These are phyloP conservation scores for Zosterops borbonicus DNA, from an alignment of 2,113 vertebrate genomes.

Conservation along the genomic window DNA sequence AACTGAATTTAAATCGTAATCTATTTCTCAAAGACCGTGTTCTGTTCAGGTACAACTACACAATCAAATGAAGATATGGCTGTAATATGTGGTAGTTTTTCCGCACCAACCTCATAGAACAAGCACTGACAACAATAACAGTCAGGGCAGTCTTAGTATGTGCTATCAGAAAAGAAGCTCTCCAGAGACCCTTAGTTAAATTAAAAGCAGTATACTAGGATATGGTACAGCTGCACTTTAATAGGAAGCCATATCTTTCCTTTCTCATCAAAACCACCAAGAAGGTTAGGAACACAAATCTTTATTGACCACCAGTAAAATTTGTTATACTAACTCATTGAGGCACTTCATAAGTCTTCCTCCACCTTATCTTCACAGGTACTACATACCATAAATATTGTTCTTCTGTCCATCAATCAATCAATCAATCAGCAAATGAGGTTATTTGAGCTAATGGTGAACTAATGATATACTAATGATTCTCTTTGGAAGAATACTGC, in stretches of 20 bases:
- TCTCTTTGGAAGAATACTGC: neutral
- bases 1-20: neutral
- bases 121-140: neutral
- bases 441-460: neutral
- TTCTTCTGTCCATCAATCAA: neutral
- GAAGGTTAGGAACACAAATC: neutral
- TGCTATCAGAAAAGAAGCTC: neutral
- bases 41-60: neutral
- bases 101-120: neutral
- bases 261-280: constrained; percentile 17
- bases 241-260: neutral
- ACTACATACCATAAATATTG: neutral
- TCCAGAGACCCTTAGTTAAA: neutral
- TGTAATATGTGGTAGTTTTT: neutral
- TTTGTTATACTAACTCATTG: neutral
- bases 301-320: constrained; percentile 4
- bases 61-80: neutral
- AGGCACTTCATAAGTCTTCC: constrained; percentile 33
- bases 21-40: neutral
- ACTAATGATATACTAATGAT: neutral
- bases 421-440: neutral
- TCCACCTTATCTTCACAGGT: neutral
- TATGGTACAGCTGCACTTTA: neutral
- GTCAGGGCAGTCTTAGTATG: neutral
- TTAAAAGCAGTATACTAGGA: neutral